Evolutionary conservation across 2,113 vertebrate species (phyloP), one percentile per base, ranked within the genome.

Genomic region (Atrichornis clamosus): DNA sequence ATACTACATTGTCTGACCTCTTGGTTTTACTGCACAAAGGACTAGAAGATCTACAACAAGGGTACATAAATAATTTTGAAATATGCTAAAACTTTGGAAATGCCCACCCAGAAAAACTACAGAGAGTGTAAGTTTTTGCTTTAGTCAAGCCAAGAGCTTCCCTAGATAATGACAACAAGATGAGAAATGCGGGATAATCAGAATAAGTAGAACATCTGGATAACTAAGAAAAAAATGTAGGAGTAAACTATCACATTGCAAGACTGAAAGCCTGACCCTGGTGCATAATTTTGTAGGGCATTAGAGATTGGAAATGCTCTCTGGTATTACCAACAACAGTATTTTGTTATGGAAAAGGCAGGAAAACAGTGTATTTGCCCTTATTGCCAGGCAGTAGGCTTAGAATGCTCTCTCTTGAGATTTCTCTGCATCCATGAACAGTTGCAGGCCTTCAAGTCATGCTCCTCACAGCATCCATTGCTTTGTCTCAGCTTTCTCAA

Each of bases 1-100:
- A 41, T 0, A 35, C 20, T 16, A 3, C 1, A 1, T 7, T 69
- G 1, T 35, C 28, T 30, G 21, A 33, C 26, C 7, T n/a, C 35
- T 52, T 85, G 37, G 30, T 58, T 87, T 63, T 53, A 55, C 33
- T 56, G 42, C n/a, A 22, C 39, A 42, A 60, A 87, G 33, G 33
- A 81, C 50, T 23, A 39, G 23, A 69, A 47, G 24, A 41, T 35
- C n/a, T 70, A 67, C 69, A 94, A 46, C 21, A 67, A 85, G 67
- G 15, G 26, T 33, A 69, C 20, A 50, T 63, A 55, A 86, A 79
- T 83, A 58, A 68, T 53, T 65, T 49, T 56, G 20, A 86, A 62
- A 62, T 58, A 52, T 0, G 16, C 15, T 14, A 26, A 3, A 9
- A 32, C 56, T 84, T 73, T 56, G 6, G 8, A 87, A 90, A 90